phyloP scores from a whole-genome alignment of 2,888 invertebrate species.

The Leptinotarsa rubiginosa region DNA sequence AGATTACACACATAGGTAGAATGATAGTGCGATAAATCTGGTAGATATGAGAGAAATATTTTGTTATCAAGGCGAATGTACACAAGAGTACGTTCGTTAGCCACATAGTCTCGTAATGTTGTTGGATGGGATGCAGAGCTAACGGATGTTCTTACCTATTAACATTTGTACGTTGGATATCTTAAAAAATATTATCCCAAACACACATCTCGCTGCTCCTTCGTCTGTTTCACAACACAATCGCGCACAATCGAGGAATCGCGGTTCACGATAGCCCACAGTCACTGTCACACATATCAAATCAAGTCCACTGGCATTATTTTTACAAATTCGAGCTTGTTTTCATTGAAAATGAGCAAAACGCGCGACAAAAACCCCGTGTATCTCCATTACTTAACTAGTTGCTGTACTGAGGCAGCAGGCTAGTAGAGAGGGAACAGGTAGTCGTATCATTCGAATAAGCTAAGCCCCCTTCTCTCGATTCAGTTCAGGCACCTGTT shows the following conservation, averaged over 20 bases:
- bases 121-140: slow-evolving; percentile 27
- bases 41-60: slow-evolving; percentile 9
- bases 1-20: slow-evolving; percentile 11
- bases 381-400: slow-evolving; percentile 48
- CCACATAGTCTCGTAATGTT: slow-evolving; percentile 32
- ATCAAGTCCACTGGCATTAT: slow-evolving; percentile 22
- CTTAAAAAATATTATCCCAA: slow-evolving; percentile 42
- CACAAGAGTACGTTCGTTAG: slow-evolving; percentile 9
- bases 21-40: slow-evolving; percentile 16
- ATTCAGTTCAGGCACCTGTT: slow-evolving; percentile 43
- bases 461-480: slow-evolving; percentile 37
- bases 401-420: slow-evolving; percentile 51
- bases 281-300: slow-evolving; percentile 31
- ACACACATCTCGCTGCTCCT: slow-evolving; percentile 45
- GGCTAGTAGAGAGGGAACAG: slow-evolving; percentile 60
- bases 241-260: neutral
- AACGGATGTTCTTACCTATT: slow-evolving; percentile 47
- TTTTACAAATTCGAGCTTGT: slow-evolving; percentile 20
- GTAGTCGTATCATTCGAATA: slow-evolving; percentile 55
- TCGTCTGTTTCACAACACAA: slow-evolving; percentile 17
- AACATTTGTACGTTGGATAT: slow-evolving; percentile 50
- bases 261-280: slow-evolving; percentile 2
- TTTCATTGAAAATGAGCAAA: slow-evolving; percentile 35
- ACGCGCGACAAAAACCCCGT: slow-evolving; percentile 41
- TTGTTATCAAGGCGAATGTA: slow-evolving; percentile 15